phyloP scores from a whole-genome alignment of 2,888 invertebrate genomes.

The Drosophila villosipedis region DNA sequence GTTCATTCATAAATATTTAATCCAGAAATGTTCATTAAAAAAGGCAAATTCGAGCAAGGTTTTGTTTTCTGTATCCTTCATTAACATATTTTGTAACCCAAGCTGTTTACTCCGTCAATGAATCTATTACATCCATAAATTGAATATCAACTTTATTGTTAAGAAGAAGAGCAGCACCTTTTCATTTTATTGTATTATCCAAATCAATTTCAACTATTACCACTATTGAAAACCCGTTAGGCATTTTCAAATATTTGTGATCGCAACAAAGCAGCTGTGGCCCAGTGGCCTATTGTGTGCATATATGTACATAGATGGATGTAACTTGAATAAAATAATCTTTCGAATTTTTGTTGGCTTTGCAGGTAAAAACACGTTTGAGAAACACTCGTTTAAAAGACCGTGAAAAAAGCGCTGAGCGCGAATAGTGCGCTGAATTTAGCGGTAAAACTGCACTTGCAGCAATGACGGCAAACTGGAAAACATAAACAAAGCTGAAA shows the following conservation, averaged over 20 bases:
- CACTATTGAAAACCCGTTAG: conserved; percentile 6
- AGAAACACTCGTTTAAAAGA: conserved; percentile 29
- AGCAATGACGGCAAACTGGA: conserved; percentile 70
- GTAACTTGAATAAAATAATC: conserved; percentile 8
- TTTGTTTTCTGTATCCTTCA: not conserved
- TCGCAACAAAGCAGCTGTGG: conserved; percentile 10
- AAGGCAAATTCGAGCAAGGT: not conserved
- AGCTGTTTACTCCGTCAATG: no score
- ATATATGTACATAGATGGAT: not conserved
- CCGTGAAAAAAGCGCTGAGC: conserved; percentile 25
- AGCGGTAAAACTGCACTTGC: conserved; percentile 53
- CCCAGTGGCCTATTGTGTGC: conserved; percentile 28
- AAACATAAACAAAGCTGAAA: conserved; percentile 68
- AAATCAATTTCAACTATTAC: not conserved
- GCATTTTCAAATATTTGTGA: not conserved
- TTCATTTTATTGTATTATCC: not conserved
- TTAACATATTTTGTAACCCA: not conserved
- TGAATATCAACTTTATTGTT: not conserved
- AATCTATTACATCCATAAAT: not conserved
- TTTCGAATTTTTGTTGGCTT: conserved; percentile 23
- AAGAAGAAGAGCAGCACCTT: not conserved
- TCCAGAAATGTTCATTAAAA: not conserved
- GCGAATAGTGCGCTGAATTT: conserved; percentile 7
- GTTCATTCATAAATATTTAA: not conserved
- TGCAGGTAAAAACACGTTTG: conserved; percentile 61